phyloP scores from a whole-genome alignment of 2,113 vertebrate species.

The Fulmarus glacialis region DNA sequence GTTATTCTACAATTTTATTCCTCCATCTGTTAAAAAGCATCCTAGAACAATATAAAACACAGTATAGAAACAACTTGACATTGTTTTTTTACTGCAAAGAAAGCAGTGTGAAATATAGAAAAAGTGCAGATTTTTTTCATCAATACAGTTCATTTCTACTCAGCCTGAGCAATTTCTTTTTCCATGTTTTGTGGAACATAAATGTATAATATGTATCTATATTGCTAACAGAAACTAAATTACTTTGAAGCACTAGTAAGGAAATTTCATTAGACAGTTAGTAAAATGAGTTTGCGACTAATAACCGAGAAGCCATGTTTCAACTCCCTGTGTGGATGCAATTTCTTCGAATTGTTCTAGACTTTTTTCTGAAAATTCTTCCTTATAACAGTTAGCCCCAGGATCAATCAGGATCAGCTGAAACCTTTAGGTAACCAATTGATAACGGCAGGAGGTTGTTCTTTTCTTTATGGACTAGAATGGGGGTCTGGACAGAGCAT shows the following conservation, averaged over 20 bases:
- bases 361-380: background rate
- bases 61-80: background rate
- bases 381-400: background rate
- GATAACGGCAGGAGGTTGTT: background rate
- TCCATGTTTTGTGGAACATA: background rate
- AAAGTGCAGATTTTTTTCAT: background rate
- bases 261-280: background rate
- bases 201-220: background rate
- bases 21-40: background rate
- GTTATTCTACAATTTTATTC: background rate
- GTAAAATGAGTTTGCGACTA: background rate
- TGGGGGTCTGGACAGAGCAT: background rate
- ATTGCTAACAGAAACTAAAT: background rate
- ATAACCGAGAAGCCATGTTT: background rate
- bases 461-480: background rate
- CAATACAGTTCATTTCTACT: background rate
- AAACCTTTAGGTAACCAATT: background rate
- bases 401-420: background rate
- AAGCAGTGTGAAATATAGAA: background rate
- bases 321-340: rapidly evolving
- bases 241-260: background rate
- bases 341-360: background rate
- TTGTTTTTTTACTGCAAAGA: background rate
- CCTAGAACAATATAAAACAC: background rate
- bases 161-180: background rate